A percentile compares a stretch with the other conserved stretches of the same genome.
These are phyloP conservation scores for Clamator glandarius DNA, from an alignment of 2,797 vertebrate species.

Conservation along the genomic window DNA sequence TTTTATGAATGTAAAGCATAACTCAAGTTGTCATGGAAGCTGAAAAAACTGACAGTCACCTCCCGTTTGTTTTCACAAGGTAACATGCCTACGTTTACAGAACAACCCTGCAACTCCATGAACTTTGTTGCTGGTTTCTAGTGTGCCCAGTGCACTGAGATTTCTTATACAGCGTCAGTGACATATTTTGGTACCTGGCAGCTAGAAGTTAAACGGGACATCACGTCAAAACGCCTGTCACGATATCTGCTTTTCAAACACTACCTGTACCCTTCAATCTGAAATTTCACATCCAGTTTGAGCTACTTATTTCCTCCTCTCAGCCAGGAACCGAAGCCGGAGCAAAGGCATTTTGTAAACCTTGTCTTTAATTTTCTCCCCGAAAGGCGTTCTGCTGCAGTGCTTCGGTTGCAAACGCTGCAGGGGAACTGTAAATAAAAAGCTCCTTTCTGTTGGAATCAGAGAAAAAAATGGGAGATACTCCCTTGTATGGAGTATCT, in stretches of 20 bases:
- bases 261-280: neutral
- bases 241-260: neutral
- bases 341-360: neutral
- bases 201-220: neutral
- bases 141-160: neutral
- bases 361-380: neutral
- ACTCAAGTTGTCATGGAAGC: neutral
- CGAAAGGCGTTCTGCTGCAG: slow-evolving; percentile 26
- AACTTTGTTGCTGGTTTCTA: neutral
- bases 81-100: neutral
- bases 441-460: neutral
- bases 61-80: neutral
- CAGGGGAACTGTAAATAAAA: slow-evolving; percentile 43
- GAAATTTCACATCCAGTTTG: neutral
- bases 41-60: neutral
- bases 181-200: neutral
- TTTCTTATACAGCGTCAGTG: neutral
- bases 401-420: neutral
- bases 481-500: neutral
- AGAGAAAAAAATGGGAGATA: neutral
- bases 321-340: neutral
- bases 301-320: neutral
- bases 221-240: neutral
- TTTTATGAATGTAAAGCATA: neutral
- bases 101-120: neutral